Conservation (phyloP, 2,888 invertebrate species). For the Gortyna flavago region DNA sequence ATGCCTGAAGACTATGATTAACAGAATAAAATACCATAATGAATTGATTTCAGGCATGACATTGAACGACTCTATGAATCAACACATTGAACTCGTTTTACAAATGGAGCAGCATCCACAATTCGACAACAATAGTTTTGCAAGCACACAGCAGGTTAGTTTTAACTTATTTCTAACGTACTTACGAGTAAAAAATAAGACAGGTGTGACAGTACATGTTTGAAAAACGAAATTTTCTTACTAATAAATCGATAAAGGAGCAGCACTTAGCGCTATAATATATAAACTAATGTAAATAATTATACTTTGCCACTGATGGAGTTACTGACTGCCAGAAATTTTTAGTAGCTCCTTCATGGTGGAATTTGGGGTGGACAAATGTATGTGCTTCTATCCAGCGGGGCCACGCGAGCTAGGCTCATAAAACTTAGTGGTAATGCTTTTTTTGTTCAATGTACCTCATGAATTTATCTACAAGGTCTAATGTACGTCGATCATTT, state of each 20-base stretch:
- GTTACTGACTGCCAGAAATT: not conserved
- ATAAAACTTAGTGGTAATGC: too few relatives aligned
- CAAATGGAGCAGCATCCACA: slow-evolving; percentile 89
- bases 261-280: too few relatives aligned
- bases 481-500: too few relatives aligned
- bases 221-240: not conserved
- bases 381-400: too few relatives aligned
- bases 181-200: not conserved
- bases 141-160: slow-evolving; percentile 86
- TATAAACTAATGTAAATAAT: not conserved
- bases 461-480: too few relatives aligned
- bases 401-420: too few relatives aligned
- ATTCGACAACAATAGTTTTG: slow-evolving; percentile 88
- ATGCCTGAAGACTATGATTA: not conserved
- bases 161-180: not conserved
- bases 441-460: too few relatives aligned
- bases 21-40: slow-evolving; percentile 24
- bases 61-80: slow-evolving; percentile 89
- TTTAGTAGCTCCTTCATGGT: not conserved
- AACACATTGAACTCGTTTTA: slow-evolving; percentile 88
- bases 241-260: too few relatives aligned
- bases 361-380: not conserved
- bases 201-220: not conserved
- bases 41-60: slow-evolving; percentile 85
- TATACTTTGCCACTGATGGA: not conserved